Conservation (phyloP, 2,113 vertebrate species). For the Natator depressus region DNA sequence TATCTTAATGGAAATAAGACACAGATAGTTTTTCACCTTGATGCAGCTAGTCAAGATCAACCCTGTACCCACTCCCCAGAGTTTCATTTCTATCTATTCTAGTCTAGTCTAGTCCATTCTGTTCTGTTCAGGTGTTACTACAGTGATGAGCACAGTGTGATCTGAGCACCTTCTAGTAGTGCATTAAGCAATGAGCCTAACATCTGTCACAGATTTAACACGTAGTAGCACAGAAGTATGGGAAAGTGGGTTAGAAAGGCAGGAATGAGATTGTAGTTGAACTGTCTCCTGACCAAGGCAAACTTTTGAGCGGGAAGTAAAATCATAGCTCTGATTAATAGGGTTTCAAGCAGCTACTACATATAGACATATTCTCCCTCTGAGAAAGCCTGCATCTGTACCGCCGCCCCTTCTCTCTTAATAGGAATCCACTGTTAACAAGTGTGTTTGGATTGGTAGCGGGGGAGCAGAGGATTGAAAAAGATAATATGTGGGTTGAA, state of each 20-base stretch:
- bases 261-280: neutral
- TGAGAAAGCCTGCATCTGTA: constrained; percentile 58
- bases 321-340: neutral
- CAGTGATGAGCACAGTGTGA: neutral
- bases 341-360: neutral
- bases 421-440: neutral
- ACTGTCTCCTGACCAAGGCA: neutral
- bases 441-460: neutral
- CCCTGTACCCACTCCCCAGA: neutral
- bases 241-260: neutral
- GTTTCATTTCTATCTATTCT: neutral
- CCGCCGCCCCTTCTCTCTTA: neutral
- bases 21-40: neutral
- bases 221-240: neutral
- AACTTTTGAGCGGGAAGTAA: neutral
- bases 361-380: neutral
- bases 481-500: neutral
- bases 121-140: neutral
- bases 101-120: neutral
- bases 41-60: neutral
- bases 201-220: neutral
- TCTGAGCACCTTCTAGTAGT: neutral
- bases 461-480: neutral
- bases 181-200: neutral
- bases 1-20: neutral